A percentile compares a stretch with the other conserved stretches of the same genome.
These are phyloP conservation scores for Dendroctonus valens DNA, from an alignment of 1,140 invertebrate species.

Conservation along the genomic window DNA sequence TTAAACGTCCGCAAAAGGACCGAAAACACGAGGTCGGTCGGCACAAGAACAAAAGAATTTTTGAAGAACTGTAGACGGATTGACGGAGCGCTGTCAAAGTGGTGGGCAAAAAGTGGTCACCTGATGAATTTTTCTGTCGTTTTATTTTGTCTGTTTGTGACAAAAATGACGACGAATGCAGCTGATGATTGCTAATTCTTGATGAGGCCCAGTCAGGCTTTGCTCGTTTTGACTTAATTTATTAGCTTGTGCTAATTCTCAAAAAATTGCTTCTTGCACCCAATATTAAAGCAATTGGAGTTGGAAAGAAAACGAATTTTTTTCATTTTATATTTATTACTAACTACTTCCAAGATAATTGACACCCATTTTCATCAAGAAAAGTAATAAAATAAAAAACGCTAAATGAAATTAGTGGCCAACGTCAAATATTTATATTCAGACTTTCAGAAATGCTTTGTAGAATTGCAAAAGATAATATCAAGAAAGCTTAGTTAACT, in stretches of 20 bases:
- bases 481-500: too few species aligned
- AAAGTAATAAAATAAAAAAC: too few species aligned
- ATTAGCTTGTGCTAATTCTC: conserved; percentile 9
- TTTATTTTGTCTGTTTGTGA: conserved; percentile 36
- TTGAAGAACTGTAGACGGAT: conserved; percentile 41
- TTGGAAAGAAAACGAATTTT: background rate
- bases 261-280: conserved; percentile 12
- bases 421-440: too few species aligned
- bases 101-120: conserved; percentile 37
- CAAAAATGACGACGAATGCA: conserved; percentile 34
- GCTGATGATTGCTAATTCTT: conserved; percentile 34
- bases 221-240: conserved; percentile 25
- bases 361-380: too few species aligned
- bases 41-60: conserved; percentile 41
- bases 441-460: too few species aligned
- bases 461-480: too few species aligned
- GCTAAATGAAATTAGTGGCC: too few species aligned
- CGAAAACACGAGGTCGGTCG: conserved; percentile 35
- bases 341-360: too few species aligned
- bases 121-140: conserved; percentile 32
- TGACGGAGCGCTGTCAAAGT: conserved; percentile 44
- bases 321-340: too few species aligned
- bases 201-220: conserved; percentile 12
- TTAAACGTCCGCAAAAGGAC: conserved; percentile 38
- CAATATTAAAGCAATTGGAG: background rate